Base-by-base conservation (phyloP, 2,888 invertebrate species). In the Prosopocoilus inquinatus region DNA sequence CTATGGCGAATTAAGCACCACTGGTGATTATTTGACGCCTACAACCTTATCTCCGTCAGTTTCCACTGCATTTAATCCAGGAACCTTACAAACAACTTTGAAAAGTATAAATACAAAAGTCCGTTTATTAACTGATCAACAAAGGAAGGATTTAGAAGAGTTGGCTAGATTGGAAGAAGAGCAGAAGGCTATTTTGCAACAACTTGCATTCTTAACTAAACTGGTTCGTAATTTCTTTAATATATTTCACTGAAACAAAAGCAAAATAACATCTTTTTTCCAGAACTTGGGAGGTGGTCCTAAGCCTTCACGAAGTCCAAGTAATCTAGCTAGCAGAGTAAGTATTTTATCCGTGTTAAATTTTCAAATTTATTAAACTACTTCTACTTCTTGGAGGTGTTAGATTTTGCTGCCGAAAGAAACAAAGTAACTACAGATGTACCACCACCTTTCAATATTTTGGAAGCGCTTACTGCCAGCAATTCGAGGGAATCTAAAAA, bases 1-100 rank as follows among this genome's bases (percentile, higher is more conserved):
- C 49, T 55, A 46, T 34, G 55, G 53, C 2, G 59, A 53, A 28
- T 46, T 59, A 38, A 56, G 49, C 33, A 55, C 55, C 4, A 53
- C 56, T 4, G 47, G 41, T 12, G 57, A 51, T 45, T 55, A 33
- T 34, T 44, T 41, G 15, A 53, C 46, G 13, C 71, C 79, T 53
- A 75, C 77, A 66, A 76, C 76, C 57, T 77, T 77, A 55, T 75
- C 78, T 55, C 76, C 78, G 49, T 62, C 75, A 64, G 77, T 77
- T 62, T 75, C 57, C 1, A 75, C 57, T 2, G 50, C 44, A 1
- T 41, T 47, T 9, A 46, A 9, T 16, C 47, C 57, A 15, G 55
- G 57, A 38, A 50, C 48, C 11, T 16, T 50, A n/a, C 55, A 53
- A 52, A 55, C 57, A 15, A 51, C 54, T 7, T 50, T 70, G 57